These are phyloP conservation scores for Punctoribates punctum DNA, from an alignment of 2,888 invertebrate species.

Conservation along the genomic window DNA sequence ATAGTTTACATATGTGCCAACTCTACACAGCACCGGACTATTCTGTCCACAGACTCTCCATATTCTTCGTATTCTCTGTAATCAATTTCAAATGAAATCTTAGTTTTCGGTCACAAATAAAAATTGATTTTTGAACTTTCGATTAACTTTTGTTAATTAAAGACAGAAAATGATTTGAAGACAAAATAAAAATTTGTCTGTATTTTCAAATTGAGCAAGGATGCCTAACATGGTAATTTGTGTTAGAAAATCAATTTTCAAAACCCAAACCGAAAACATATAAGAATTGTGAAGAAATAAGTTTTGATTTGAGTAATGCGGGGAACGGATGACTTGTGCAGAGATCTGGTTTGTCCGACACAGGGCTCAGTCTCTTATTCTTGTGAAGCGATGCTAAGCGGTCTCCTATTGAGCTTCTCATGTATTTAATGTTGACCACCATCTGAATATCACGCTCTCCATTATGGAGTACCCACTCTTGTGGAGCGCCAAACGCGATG, in stretches of 20 bases:
- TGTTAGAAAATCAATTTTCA: no score
- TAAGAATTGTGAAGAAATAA: no score
- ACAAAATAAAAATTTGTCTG: no score
- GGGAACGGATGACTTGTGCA: no score
- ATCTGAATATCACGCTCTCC: constrained; percentile 26
- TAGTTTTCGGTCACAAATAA: no score
- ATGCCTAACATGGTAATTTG: no score
- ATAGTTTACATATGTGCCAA: constrained; percentile 28
- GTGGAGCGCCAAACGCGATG: background rate
- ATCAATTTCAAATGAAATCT: background rate
- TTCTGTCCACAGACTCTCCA: background rate
- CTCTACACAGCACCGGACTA: background rate
- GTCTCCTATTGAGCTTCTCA: constrained; percentile 11
- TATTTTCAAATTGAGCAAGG: no score
- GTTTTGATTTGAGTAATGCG: no score
- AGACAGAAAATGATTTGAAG: no score
- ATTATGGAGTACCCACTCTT: constrained; percentile 13
- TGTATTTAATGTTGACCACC: constrained; percentile 26
- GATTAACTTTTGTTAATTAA: no score
- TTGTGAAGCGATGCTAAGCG: background rate
- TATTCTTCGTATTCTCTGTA: background rate
- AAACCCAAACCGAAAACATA: no score
- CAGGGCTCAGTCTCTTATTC: background rate
- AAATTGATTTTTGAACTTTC: no score
- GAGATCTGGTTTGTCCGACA: background rate